Evolutionary conservation across 2,888 invertebrate species (phyloP).

Genomic region (Pristionchus mayeri): DNA sequence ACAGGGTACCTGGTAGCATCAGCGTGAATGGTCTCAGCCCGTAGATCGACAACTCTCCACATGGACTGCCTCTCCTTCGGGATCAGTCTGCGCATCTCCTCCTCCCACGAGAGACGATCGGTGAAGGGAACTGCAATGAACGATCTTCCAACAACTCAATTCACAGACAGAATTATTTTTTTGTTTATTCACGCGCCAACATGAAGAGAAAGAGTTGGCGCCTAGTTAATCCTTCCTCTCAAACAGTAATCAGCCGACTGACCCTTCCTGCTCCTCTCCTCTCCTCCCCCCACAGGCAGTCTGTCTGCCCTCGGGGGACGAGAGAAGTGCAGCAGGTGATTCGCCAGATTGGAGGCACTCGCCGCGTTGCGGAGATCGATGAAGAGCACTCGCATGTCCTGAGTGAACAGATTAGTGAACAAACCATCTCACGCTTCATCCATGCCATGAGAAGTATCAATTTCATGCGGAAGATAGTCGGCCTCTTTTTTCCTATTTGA

Average conservation of each 20-base stretch:
- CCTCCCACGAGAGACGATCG: conserved; percentile 42
- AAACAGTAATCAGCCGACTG: no score
- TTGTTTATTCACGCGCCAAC: no score
- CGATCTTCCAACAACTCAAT: no score
- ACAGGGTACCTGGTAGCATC: neutral
- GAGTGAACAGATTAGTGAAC: neutral
- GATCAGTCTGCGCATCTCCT: conserved; percentile 22
- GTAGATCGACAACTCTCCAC: conserved; percentile 45
- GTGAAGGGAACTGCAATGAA: conserved; percentile 22
- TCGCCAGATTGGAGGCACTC: conserved; percentile 60
- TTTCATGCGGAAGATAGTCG: no score
- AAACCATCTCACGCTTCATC: neutral
- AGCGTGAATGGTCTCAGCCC: conserved; percentile 28
- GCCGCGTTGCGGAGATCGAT: conserved; percentile 62
- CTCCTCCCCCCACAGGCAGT: neutral
- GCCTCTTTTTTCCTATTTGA: no score
- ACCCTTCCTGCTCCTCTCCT: neutral
- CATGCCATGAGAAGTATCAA: no score
- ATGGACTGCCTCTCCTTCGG: neutral
- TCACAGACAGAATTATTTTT: no score
- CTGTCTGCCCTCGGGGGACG: conserved; percentile 56
- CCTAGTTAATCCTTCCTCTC: no score
- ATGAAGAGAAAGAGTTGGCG: no score
- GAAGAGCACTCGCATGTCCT: conserved; percentile 66
- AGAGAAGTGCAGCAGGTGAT: conserved; percentile 63